Conservation (phyloP, 2,888 invertebrate species). For the Strigamia maritima region DNA sequence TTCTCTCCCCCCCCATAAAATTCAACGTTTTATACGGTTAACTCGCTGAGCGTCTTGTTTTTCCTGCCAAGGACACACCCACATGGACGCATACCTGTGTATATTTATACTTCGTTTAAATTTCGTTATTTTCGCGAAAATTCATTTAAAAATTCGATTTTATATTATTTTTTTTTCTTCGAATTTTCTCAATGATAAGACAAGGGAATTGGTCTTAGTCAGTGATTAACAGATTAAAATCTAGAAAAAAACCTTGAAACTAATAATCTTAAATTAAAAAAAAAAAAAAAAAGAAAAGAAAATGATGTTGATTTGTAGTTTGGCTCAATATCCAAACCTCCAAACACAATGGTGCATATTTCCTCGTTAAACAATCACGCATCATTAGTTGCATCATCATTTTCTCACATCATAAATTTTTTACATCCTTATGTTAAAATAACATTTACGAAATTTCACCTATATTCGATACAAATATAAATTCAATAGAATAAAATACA, state of each 20-base stretch:
- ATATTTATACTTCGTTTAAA: not conserved
- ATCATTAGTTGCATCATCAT: constrained; percentile 28
- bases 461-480: not conserved
- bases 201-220: not conserved
- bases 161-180: not conserved
- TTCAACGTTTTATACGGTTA: not conserved
- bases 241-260: not conserved
- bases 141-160: not conserved
- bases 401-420: constrained; percentile 6
- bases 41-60: not conserved
- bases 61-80: constrained; percentile 11
- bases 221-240: not conserved
- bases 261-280: not conserved
- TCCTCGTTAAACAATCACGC: constrained; percentile 25
- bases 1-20: not conserved
- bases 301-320: not conserved
- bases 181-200: too few species aligned
- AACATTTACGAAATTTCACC: not conserved
- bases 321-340: not conserved
- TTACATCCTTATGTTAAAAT: constrained; percentile 6
- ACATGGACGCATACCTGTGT: not conserved
- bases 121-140: not conserved
- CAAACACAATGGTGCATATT: not conserved
- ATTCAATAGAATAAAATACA: not conserved
- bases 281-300: too few species aligned